Conservation (phyloP, 2,888 invertebrate species). For the Leucophora obtusa region DNA sequence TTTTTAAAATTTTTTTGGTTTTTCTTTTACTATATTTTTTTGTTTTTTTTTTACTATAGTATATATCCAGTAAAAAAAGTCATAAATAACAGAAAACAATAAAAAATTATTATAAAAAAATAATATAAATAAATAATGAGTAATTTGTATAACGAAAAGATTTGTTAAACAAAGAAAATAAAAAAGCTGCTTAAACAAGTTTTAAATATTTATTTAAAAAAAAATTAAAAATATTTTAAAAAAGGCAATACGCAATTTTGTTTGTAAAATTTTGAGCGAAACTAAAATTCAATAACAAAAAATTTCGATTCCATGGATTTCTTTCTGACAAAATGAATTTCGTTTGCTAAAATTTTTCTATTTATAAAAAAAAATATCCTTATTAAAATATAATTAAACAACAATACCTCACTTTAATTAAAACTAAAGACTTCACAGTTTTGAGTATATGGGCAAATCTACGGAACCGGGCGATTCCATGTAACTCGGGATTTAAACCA, state of each 20-base stretch:
- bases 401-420: no score
- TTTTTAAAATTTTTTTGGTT: slow-evolving; percentile 11
- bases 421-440: no score
- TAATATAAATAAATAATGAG: slow-evolving; percentile 30
- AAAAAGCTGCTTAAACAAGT: slow-evolving; percentile 25
- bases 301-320: no score
- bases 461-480: no score
- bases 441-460: no score
- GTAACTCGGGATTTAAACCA: no score
- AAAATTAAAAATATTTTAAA: neutral
- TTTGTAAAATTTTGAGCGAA: neutral
- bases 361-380: no score
- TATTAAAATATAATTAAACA: no score
- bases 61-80: slow-evolving; percentile 21
- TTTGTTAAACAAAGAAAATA: slow-evolving; percentile 43
- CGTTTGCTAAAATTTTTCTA: no score
- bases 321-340: no score
- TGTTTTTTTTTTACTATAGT: slow-evolving; percentile 1
- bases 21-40: neutral
- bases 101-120: slow-evolving; percentile 26
- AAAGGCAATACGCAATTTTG: neutral
- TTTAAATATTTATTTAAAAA: slow-evolving; percentile 5
- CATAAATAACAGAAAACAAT: slow-evolving; percentile 12
- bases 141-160: slow-evolving; percentile 17
- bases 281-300: no score